Evolutionary conservation across 2,888 invertebrate species (phyloP).

Genomic region (Cerceris rybyensis): DNA sequence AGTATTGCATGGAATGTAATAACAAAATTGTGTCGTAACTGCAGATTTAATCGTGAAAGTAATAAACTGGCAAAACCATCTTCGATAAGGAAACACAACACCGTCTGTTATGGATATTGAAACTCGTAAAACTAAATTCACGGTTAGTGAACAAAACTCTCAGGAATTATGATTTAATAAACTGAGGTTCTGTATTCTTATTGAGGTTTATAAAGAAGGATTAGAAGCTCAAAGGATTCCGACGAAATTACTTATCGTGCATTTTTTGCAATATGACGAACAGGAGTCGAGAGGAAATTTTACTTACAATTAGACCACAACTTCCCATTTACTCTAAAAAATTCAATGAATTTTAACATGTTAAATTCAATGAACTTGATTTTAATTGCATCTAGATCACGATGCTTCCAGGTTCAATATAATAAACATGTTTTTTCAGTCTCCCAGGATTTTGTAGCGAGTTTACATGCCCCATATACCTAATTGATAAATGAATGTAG

Average conservation of each 20-base stretch:
- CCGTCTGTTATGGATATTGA: conserved; percentile 17
- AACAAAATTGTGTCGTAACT: conserved; percentile 32
- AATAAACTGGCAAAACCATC: conserved; percentile 1
- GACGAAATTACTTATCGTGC: not conserved
- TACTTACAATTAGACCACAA: not conserved
- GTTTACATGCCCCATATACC: conserved; percentile 13
- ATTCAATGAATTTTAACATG: too few relatives aligned
- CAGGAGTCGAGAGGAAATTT: too few relatives aligned
- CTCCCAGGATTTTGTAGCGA: not conserved
- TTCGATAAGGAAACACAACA: not conserved
- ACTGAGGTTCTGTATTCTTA: too few relatives aligned
- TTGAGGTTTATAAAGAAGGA: too few relatives aligned
- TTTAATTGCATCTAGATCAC: conserved; percentile 17
- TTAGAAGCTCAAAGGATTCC: too few relatives aligned
- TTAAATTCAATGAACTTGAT: conserved; percentile 12
- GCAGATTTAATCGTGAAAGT: not conserved
- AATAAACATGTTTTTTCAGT: not conserved
- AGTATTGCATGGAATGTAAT: conserved; percentile 22
- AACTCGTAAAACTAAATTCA: conserved; percentile 12
- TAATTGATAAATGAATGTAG: conserved; percentile 17
- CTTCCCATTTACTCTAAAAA: not conserved
- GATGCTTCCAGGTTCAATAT: not conserved
- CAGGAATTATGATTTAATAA: not conserved
- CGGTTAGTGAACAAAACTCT: conserved; percentile 14
- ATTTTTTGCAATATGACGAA: too few relatives aligned